Conservation (phyloP, 2,797 vertebrate species). For the Gallinago nigripennis region DNA sequence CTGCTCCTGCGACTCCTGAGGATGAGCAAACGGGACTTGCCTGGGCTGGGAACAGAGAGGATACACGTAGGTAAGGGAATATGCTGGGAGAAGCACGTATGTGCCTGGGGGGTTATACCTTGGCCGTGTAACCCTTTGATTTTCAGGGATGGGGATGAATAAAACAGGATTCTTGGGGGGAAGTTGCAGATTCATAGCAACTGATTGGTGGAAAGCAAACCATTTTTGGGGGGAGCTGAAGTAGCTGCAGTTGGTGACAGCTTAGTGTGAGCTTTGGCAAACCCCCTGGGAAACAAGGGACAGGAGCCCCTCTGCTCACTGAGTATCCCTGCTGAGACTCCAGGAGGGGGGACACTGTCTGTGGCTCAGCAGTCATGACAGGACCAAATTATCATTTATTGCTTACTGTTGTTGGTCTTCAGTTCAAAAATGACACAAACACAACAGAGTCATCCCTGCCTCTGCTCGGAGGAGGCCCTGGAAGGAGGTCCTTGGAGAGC, state of each 20-base stretch:
- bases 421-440: neutral
- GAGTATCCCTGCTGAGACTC: neutral
- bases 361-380: neutral
- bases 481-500: neutral
- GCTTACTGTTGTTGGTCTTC: neutral
- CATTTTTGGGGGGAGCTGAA: neutral
- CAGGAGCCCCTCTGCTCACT: neutral
- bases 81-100: neutral
- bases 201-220: neutral
- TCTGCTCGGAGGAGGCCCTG: neutral
- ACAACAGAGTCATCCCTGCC: neutral
- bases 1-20: rapidly evolving
- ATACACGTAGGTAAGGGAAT: neutral
- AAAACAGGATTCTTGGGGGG: neutral
- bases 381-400: neutral
- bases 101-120: neutral
- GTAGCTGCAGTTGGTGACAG: neutral
- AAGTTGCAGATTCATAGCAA: neutral
- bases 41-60: neutral
- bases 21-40: neutral
- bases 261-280: neutral
- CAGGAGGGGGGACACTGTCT: neutral
- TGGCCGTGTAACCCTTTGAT: neutral
- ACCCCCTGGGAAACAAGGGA: neutral
- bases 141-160: neutral